phyloP scores from a whole-genome alignment of 1,140 invertebrate species.

The Batillaria attramentaria region DNA sequence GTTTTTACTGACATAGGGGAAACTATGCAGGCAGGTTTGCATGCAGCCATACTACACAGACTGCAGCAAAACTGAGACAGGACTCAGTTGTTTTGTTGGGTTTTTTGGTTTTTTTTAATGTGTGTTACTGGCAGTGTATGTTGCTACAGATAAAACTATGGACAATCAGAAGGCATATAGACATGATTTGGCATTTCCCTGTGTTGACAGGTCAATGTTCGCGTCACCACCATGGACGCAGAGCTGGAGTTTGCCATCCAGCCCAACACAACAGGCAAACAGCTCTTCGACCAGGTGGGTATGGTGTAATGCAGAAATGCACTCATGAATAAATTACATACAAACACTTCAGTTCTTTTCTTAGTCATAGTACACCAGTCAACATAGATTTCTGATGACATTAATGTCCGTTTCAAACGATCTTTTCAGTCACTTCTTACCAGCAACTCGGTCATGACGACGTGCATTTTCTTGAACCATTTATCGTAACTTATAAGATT shows the following conservation, averaged over 20 bases:
- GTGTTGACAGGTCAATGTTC: constrained; percentile 82
- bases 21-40: too few relatives aligned
- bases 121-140: background rate
- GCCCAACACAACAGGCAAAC: constrained; percentile 98
- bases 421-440: too few relatives aligned
- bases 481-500: too few relatives aligned
- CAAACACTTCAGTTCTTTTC: background rate
- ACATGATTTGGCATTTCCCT: constrained; percentile 1
- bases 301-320: background rate
- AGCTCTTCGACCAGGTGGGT: constrained; percentile 95
- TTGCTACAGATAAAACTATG: background rate
- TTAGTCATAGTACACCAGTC: too few relatives aligned
- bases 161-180: background rate
- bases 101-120: background rate
- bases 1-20: too few relatives aligned
- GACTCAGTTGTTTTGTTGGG: background rate
- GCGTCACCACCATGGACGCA: constrained; percentile 99
- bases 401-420: too few relatives aligned
- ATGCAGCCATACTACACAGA: too few relatives aligned
- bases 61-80: background rate
- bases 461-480: too few relatives aligned
- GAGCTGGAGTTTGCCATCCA: constrained; percentile 99
- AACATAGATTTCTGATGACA: too few relatives aligned
- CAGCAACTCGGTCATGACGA: too few relatives aligned
- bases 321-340: background rate